Evolutionary conservation across 2,888 invertebrate species (phyloP).

Genomic region (Neoscelio sp.): DNA sequence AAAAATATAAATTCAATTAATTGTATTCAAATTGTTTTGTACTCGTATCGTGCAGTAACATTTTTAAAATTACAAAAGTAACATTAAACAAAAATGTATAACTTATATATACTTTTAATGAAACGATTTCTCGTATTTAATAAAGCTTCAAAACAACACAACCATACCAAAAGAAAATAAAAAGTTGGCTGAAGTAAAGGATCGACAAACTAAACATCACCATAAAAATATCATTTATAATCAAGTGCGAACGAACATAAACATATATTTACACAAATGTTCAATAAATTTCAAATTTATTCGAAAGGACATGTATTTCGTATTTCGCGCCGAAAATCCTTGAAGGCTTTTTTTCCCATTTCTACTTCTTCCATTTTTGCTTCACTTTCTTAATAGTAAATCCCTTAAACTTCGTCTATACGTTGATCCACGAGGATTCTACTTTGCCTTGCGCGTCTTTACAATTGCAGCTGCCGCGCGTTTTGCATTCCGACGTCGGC

Average conservation of each 20-base stretch:
- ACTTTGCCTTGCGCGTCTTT: conserved; percentile 47
- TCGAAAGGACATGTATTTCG: conserved; percentile 31
- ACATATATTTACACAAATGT: conserved; percentile 39
- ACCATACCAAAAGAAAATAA: no score
- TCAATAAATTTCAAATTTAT: conserved; percentile 46
- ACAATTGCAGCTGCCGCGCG: conserved; percentile 42
- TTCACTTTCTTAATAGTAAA: conserved; percentile 8
- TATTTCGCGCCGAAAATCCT: conserved; percentile 7
- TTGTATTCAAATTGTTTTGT: no score
- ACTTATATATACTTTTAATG: no score
- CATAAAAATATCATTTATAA: neutral
- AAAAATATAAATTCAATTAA: no score
- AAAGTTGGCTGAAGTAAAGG: no score
- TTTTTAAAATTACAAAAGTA: no score
- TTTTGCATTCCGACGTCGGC: no score
- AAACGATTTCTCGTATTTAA: no score
- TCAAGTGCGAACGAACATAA: conserved; percentile 25
- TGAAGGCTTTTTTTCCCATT: neutral
- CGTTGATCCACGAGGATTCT: conserved; percentile 37
- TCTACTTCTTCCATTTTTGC: conserved; percentile 26
- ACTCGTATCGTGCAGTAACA: no score
- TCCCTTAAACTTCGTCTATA: conserved; percentile 45
- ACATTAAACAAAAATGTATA: no score
- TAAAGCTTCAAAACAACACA: no score
- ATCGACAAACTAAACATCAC: neutral